Percentiles rank a stretch among this genome's conserved stretches.
Conservation (phyloP, 2,797 vertebrate species). For the Mycteria americana region DNA sequence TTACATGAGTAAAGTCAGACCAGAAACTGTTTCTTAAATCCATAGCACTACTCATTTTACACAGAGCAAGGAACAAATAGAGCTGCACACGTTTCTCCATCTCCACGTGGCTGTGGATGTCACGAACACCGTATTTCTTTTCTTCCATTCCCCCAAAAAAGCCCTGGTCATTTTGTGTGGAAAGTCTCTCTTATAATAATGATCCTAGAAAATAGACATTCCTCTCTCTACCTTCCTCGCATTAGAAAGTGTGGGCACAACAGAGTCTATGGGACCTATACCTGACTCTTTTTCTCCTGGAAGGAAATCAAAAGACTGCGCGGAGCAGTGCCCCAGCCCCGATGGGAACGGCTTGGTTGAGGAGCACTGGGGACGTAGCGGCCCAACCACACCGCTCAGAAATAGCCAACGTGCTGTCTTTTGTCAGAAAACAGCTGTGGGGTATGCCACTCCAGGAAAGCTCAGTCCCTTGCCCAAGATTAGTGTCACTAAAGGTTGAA, state of each 20-base stretch:
- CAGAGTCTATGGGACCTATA: fast-evolving
- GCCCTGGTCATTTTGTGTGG: neutral
- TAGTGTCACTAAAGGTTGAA: neutral
- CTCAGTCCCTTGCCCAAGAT: neutral
- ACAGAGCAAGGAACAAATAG: neutral
- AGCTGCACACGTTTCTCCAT: neutral
- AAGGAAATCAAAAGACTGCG: neutral
- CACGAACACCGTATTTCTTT: neutral
- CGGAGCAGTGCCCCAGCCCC: too few relatives aligned
- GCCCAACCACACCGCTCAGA: neutral
- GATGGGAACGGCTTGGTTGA: neutral
- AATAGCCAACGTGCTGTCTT: fast-evolving
- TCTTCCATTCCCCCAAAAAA: neutral
- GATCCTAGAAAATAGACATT: neutral
- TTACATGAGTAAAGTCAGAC: neutral
- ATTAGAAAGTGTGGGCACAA: fast-evolving
- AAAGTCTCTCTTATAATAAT: neutral
- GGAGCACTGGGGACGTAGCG: neutral
- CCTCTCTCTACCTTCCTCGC: neutral
- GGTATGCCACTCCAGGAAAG: neutral
- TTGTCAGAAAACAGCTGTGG: neutral
- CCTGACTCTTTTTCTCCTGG: too few relatives aligned
- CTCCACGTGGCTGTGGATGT: neutral
- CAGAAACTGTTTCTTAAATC: neutral
- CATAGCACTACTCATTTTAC: too few relatives aligned